These are phyloP conservation scores for Chrysaora quinquecirrha DNA, from an alignment of 30 jellyfish, hydroid and myxozoan genomes.

Conservation along the genomic window DNA sequence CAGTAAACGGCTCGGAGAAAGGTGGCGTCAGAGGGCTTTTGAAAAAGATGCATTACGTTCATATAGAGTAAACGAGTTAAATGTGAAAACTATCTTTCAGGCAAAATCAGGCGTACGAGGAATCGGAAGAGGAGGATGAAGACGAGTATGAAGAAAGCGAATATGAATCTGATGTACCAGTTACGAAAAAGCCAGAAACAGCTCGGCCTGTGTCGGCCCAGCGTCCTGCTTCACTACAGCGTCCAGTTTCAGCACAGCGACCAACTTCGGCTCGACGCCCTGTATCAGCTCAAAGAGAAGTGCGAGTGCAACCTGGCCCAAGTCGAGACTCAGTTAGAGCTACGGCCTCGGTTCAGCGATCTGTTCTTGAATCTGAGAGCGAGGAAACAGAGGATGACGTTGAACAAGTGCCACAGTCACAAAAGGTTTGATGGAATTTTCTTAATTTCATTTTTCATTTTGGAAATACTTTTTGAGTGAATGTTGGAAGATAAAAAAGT, in stretches of 20 bases:
- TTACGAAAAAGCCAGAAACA: slow-evolving; percentile 10
- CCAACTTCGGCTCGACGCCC: slow-evolving; percentile 19
- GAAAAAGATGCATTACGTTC: no score
- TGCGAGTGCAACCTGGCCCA: slow-evolving; percentile 69
- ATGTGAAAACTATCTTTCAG: no score
- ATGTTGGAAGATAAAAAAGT: no score
- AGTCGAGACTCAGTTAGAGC: slow-evolving; percentile 31
- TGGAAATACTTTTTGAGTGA: no score
- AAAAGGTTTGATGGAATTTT: background rate
- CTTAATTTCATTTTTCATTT: background rate
- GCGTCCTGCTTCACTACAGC: background rate
- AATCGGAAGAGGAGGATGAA: slow-evolving; percentile 57
- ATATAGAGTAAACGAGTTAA: no score
- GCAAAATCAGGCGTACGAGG: slow-evolving; percentile 53
- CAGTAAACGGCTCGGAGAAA: no score
- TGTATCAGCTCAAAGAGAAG: slow-evolving; percentile 36
- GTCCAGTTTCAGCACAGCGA: slow-evolving; percentile 17
- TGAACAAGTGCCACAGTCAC: slow-evolving; percentile 29
- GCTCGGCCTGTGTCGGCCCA: background rate
- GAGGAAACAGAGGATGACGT: slow-evolving; percentile 70
- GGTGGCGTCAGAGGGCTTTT: no score
- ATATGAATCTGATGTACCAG: slow-evolving; percentile 41
- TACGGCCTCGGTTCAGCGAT: slow-evolving; percentile 38
- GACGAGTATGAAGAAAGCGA: slow-evolving; percentile 65
- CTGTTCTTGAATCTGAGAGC: slow-evolving; percentile 18